Conservation (phyloP, 64 coral and sea anemone genomes). For the Trachythela sp. region DNA sequence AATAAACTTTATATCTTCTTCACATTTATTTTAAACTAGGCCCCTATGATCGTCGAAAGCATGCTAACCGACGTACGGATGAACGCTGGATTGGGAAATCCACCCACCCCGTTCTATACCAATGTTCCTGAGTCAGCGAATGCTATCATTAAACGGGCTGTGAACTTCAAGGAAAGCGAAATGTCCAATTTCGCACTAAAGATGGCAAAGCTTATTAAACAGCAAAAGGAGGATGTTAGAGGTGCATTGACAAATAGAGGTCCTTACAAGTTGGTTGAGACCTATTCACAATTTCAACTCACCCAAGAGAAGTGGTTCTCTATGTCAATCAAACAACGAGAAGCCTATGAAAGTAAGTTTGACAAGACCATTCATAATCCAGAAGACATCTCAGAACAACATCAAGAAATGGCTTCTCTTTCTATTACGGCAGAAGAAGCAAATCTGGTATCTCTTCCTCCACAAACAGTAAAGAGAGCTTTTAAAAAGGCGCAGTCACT, state of each 20-base stretch:
- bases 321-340: conserved; percentile 25
- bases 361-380: too few species aligned
- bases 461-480: neutral
- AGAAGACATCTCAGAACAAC: neutral
- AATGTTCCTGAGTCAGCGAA: conserved; percentile 53
- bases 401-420: neutral
- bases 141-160: conserved; percentile 45
- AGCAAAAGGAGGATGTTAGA: conserved; percentile 49
- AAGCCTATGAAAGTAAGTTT: conserved; percentile 11
- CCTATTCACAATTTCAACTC: conserved; percentile 16
- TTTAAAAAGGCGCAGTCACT: conserved; percentile 33
- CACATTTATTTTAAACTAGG: too few species aligned
- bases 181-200: conserved; percentile 18
- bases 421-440: conserved; percentile 3
- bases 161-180: too few species aligned
- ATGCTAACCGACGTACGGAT: conserved; percentile 34
- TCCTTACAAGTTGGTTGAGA: neutral
- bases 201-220: neutral
- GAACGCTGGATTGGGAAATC: conserved; percentile 46
- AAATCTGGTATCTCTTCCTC: neutral
- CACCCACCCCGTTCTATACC: conserved; percentile 38
- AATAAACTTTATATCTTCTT: too few species aligned
- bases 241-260: conserved; percentile 32
- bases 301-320: conserved; percentile 40
- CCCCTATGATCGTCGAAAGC: conserved; percentile 27